A percentile compares a stretch with the other conserved stretches of the same genome.
These are phyloP conservation scores for Pogonomyrmex barbatus DNA, from an alignment of 1,140 invertebrate species.

Conservation along the genomic window DNA sequence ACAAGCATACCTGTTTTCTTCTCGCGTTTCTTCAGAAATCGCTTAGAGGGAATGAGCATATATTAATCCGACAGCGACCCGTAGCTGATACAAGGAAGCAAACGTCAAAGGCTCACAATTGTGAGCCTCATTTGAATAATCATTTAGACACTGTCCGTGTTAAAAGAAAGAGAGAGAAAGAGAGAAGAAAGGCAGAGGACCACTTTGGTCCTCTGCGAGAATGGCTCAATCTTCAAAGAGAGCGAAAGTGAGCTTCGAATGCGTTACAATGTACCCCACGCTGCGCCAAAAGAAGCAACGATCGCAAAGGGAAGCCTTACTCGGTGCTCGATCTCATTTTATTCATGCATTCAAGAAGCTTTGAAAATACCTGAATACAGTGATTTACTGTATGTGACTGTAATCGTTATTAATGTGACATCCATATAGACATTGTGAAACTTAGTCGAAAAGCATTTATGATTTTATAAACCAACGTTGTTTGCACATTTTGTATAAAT, in stretches of 20 bases:
- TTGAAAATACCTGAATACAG: conserved; percentile 37
- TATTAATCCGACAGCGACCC: conserved; percentile 66
- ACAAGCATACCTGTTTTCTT: conserved; percentile 20
- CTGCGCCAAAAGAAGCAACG: conserved; percentile 56
- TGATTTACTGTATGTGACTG: conserved; percentile 31
- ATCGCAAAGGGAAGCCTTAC: conserved; percentile 19
- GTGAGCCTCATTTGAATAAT: conserved; percentile 73
- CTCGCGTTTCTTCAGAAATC: not conserved
- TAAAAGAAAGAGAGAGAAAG: not conserved
- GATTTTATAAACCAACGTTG: conserved; percentile 23
- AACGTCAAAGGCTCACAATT: conserved; percentile 65
- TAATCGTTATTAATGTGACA: conserved; percentile 43
- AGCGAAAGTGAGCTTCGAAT: conserved; percentile 67
- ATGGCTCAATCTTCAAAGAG: conserved; percentile 62
- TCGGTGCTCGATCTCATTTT: conserved; percentile 20
- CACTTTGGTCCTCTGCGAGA: conserved; percentile 50
- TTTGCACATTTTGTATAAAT: not conserved
- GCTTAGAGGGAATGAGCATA: conserved; percentile 39
- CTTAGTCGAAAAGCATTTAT: conserved; percentile 28
- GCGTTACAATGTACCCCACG: conserved; percentile 56
- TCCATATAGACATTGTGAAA: conserved; percentile 27
- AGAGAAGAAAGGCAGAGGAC: not conserved
- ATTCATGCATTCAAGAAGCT: not conserved
- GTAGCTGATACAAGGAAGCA: conserved; percentile 70
- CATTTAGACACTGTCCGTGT: conserved; percentile 64